phyloP scores from a whole-genome alignment of 2,888 invertebrate species.

The Euproctis similis region DNA sequence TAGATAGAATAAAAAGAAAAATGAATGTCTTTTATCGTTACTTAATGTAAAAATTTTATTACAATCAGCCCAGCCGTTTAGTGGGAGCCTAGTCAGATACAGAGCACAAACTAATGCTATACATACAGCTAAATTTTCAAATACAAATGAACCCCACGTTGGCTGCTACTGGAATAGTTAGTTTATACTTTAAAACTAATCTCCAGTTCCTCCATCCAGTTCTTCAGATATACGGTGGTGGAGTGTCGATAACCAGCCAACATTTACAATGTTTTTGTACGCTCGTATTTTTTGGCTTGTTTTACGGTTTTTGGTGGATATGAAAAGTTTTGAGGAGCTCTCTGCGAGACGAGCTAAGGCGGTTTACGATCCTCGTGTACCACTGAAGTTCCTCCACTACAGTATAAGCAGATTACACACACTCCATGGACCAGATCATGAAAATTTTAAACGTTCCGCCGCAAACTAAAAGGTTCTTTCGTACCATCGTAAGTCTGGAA shows the following conservation, averaged over 20 bases:
- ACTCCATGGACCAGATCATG: slow-evolving; percentile 66
- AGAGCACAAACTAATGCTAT: no score
- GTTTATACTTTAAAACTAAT: slow-evolving; percentile 71
- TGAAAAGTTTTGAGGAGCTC: slow-evolving; percentile 73
- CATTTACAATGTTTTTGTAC: slow-evolving; percentile 73
- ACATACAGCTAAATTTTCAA: no score
- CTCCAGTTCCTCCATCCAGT: no score
- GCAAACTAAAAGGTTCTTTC: slow-evolving; percentile 48
- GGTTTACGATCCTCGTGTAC: slow-evolving; percentile 70
- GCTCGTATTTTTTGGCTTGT: slow-evolving; percentile 73
- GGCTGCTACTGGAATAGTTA: slow-evolving; percentile 55
- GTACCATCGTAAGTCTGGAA: slow-evolving; percentile 25
- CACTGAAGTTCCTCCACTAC: slow-evolving; percentile 53
- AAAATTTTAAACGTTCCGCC: slow-evolving; percentile 64
- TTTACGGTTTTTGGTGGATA: slow-evolving; percentile 71
- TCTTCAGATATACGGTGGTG: no score
- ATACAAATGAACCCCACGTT: no score
- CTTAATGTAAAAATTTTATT: no score
- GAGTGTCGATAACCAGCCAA: slow-evolving; percentile 60
- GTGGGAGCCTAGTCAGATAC: no score
- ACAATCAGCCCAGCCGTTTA: no score
- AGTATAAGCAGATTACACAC: slow-evolving; percentile 65
- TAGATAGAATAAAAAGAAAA: no score
- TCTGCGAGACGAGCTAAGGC: slow-evolving; percentile 66
- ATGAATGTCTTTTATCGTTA: no score